These are phyloP conservation scores for Polyploca ridens DNA, from an alignment of 2,888 invertebrate species.

Conservation along the genomic window DNA sequence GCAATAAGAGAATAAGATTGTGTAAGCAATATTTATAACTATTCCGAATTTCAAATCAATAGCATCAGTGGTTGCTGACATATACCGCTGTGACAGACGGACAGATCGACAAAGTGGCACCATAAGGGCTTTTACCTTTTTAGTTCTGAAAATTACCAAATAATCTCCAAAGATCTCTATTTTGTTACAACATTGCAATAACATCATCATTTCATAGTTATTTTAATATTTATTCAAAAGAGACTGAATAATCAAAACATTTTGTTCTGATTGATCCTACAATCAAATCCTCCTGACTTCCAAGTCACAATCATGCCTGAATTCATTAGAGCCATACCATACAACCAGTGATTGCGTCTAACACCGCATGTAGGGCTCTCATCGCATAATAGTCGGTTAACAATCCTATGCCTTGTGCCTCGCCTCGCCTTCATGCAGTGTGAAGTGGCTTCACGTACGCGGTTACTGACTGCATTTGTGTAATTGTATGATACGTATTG, in stretches of 20 bases:
- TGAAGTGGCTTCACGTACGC: constrained; percentile 40
- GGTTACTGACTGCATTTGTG: constrained; percentile 19
- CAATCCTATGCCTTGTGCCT: constrained; percentile 58
- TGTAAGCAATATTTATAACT: no score
- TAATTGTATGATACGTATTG: constrained; percentile 20
- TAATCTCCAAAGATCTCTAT: no score
- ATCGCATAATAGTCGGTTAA: constrained; percentile 67
- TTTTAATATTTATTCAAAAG: not conserved
- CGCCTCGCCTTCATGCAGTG: constrained; percentile 32
- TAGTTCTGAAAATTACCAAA: no score
- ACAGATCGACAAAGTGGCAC: no score
- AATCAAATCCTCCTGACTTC: not conserved
- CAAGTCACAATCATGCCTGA: constrained; percentile 6
- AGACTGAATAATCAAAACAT: no score
- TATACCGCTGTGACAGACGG: no score
- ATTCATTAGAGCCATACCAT: constrained; percentile 41
- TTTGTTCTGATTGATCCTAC: not conserved
- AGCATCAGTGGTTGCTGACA: no score
- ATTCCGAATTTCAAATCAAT: no score
- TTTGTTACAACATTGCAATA: no score
- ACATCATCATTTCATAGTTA: not conserved
- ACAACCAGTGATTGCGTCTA: constrained; percentile 44
- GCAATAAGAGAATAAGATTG: no score
- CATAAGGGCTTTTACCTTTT: no score
- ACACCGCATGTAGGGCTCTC: constrained; percentile 50